phyloP scores from a whole-genome alignment of 1,140 invertebrate genomes.

The Bombus confusus region DNA sequence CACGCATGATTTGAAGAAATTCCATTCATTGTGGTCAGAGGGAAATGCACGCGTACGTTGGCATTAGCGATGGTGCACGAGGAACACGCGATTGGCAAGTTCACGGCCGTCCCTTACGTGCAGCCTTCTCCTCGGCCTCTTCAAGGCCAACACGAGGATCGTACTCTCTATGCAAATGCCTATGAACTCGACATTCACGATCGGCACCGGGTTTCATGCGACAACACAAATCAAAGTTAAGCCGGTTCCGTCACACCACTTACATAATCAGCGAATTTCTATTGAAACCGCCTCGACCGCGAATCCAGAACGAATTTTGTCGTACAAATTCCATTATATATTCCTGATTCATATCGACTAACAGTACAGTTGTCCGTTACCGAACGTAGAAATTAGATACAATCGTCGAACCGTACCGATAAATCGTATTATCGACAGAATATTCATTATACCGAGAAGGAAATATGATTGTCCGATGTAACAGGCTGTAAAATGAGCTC shows the following conservation, averaged over 20 bases:
- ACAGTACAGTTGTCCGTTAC: slow-evolving; percentile 14
- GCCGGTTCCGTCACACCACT: slow-evolving; percentile 53
- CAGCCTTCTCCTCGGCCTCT: slow-evolving; percentile 66
- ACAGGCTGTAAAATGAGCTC: background rate
- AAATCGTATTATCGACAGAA: background rate
- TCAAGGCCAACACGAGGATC: slow-evolving; percentile 72
- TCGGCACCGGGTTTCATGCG: background rate
- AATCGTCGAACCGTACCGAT: background rate
- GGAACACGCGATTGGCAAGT: slow-evolving; percentile 71
- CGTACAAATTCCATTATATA: slow-evolving; percentile 1
- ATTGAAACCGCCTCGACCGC: background rate
- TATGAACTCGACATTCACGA: slow-evolving; percentile 32
- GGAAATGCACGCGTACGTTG: slow-evolving; percentile 60
- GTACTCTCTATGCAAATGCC: slow-evolving; percentile 66
- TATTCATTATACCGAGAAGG: background rate
- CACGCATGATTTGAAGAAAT: slow-evolving; percentile 12
- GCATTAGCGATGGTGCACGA: slow-evolving; percentile 43
- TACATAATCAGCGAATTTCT: slow-evolving; percentile 51
- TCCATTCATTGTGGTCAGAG: slow-evolving; percentile 54
- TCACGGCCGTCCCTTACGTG: slow-evolving; percentile 74
- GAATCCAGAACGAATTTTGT: background rate
- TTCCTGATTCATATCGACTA: slow-evolving; percentile 37
- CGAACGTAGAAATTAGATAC: slow-evolving; percentile 28
- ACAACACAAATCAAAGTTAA: slow-evolving; percentile 45
- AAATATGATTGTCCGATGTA: no score